A percentile compares a stretch with the other conserved stretches of the same genome.
Evolutionary conservation across 2,888 invertebrate species (phyloP).

Genomic region (Andrena trimmerana): DNA sequence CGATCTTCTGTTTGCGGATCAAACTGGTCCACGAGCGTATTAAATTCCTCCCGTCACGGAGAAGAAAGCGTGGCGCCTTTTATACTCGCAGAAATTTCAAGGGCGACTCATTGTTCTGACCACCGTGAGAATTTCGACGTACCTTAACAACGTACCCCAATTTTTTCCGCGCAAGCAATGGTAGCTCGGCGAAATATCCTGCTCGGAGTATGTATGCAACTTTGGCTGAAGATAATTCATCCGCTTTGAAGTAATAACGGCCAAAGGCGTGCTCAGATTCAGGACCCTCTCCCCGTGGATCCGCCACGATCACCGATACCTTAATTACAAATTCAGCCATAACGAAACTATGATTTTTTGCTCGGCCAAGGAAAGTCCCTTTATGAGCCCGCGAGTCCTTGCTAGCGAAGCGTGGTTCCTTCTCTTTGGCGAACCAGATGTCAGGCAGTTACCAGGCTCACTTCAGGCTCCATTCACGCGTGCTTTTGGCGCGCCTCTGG

Average conservation of each 20-base stretch:
- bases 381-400: slow-evolving; percentile 18
- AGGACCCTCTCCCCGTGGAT: background rate
- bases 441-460: slow-evolving; percentile 13
- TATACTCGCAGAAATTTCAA: background rate
- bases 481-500: slow-evolving; percentile 39
- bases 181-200: no score
- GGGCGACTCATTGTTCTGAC: slow-evolving; percentile 39
- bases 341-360: slow-evolving; percentile 34
- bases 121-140: slow-evolving; percentile 61
- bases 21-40: slow-evolving; percentile 54
- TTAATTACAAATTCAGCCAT: slow-evolving; percentile 40
- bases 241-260: no score
- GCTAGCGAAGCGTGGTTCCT: slow-evolving; percentile 63
- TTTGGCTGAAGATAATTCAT: no score
- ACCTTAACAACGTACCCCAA: background rate
- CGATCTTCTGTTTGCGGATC: slow-evolving; percentile 32
- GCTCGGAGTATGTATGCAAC: no score
- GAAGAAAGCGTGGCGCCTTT: slow-evolving; percentile 22
- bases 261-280: background rate
- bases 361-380: slow-evolving; percentile 7
- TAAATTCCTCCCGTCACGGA: slow-evolving; percentile 47
- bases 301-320: background rate
- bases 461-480: slow-evolving; percentile 64
- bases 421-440: slow-evolving; percentile 59
- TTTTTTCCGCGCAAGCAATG: background rate